Evolutionary conservation across 2,113 vertebrate genomes (phyloP).

Genomic region (Mormyrus iriodes): DNA sequence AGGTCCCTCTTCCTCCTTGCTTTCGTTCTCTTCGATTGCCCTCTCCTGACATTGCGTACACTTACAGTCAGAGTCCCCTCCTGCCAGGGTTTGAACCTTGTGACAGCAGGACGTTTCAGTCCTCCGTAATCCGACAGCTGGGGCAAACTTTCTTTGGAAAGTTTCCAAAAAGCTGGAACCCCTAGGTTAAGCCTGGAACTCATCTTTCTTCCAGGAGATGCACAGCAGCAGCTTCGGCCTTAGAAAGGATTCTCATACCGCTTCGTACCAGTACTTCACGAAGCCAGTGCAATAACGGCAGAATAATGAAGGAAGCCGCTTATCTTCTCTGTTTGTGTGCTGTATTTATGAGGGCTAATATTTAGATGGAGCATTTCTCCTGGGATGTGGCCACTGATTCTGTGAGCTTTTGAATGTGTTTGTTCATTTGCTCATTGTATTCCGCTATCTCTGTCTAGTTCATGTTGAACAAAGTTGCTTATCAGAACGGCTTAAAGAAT

Average conservation of each 20-base stretch:
- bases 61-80: not conserved
- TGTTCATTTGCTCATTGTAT: constrained; percentile 14
- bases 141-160: not conserved
- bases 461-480: constrained; percentile 17
- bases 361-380: not conserved
- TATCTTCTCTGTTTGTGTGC: constrained; percentile 6
- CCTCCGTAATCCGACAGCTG: not conserved
- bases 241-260: not conserved
- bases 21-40: not conserved
- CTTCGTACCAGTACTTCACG: not conserved
- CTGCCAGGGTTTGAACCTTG: not conserved
- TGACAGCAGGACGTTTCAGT: not conserved
- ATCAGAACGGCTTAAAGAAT: constrained; percentile 15
- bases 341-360: constrained; percentile 11
- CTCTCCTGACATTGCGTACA: not conserved
- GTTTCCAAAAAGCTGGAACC: not conserved
- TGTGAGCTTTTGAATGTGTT: constrained; percentile 19
- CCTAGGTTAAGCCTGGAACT: not conserved
- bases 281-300: constrained; percentile 9
- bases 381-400: not conserved
- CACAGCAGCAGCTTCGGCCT: not conserved
- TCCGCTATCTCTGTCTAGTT: constrained; percentile 12
- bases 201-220: not conserved
- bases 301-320: constrained; percentile 12
- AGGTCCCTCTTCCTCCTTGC: not conserved